Conservation (phyloP, 92 coral and sea anemone genomes). For the Porites rus region DNA sequence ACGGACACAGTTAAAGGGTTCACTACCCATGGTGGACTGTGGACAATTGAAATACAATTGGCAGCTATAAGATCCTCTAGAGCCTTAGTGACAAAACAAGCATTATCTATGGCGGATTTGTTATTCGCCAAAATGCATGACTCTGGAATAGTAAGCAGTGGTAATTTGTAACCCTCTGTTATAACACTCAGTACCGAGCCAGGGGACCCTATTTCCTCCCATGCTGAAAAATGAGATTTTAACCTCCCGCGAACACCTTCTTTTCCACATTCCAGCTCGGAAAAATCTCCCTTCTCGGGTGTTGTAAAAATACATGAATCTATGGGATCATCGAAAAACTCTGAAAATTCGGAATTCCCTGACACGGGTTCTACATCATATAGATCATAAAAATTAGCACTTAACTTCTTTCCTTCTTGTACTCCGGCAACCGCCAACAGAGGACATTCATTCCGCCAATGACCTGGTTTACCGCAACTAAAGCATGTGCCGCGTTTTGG, state of each 20-base stretch:
- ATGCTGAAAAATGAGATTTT: no score
- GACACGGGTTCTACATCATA: neutral
- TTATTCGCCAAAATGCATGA: conserved; percentile 36
- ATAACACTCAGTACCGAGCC: conserved; percentile 36
- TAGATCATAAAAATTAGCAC: neutral
- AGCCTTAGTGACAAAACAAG: conserved; percentile 24
- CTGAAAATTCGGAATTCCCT: neutral
- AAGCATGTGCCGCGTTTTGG: neutral
- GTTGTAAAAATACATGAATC: neutral
- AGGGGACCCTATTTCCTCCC: conserved; percentile 12
- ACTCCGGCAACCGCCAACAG: neutral
- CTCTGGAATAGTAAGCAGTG: conserved; percentile 46
- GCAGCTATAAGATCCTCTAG: conserved; percentile 22
- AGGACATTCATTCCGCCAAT: conserved; percentile 10
- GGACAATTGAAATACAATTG: neutral
- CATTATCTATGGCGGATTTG: conserved; percentile 53
- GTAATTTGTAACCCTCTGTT: conserved; percentile 59
- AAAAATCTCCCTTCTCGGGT: neutral
- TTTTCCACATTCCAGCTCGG: neutral
- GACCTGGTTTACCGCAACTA: conserved; percentile 7
- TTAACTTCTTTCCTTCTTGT: conserved; percentile 21
- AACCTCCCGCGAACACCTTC: neutral
- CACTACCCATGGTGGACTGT: conserved; percentile 21
- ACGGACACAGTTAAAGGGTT: conserved; percentile 49
- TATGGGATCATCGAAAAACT: neutral